Evolutionary conservation across 2,113 vertebrate species (phyloP).

Genomic region (Hyaena hyaena): DNA sequence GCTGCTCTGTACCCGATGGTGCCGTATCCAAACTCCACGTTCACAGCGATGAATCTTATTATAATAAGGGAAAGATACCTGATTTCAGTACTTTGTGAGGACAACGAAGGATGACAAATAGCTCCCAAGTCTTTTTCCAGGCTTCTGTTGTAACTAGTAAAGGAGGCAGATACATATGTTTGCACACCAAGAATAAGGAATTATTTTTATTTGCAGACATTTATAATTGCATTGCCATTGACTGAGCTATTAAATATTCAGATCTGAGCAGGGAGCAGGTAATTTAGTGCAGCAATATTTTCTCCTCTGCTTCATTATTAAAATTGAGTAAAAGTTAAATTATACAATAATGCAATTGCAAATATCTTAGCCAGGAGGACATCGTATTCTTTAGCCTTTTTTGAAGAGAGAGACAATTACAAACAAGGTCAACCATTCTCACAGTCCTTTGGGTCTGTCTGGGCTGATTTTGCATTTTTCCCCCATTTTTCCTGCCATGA

Average conservation of each 20-base stretch:
- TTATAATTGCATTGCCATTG: slow-evolving; percentile 76
- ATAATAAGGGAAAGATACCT: background rate
- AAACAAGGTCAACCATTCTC: background rate
- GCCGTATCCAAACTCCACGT: background rate
- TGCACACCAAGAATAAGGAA: slow-evolving; percentile 65
- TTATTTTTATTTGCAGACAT: slow-evolving; percentile 77
- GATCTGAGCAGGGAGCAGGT: slow-evolving; percentile 65
- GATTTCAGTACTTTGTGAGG: slow-evolving; percentile 27
- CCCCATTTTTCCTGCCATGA: background rate
- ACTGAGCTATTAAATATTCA: slow-evolving; percentile 76
- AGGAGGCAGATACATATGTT: slow-evolving; percentile 64
- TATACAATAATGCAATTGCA: slow-evolving; percentile 22
- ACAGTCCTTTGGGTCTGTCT: background rate
- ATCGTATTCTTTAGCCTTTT: background rate
- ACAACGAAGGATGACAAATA: slow-evolving; percentile 50
- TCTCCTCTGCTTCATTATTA: slow-evolving; percentile 60
- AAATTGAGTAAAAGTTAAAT: slow-evolving; percentile 67
- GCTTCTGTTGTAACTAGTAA: slow-evolving; percentile 48
- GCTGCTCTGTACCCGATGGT: background rate
- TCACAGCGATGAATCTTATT: background rate
- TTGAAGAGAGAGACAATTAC: background rate
- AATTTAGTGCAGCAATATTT: slow-evolving; percentile 76
- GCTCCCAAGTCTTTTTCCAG: slow-evolving; percentile 41
- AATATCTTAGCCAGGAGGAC: slow-evolving; percentile 42
- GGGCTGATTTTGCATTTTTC: background rate